A percentile compares a stretch with the other conserved stretches of the same genome.
Conservation (phyloP, 2,113 vertebrate species). For the Erpornis zantholeuca region DNA sequence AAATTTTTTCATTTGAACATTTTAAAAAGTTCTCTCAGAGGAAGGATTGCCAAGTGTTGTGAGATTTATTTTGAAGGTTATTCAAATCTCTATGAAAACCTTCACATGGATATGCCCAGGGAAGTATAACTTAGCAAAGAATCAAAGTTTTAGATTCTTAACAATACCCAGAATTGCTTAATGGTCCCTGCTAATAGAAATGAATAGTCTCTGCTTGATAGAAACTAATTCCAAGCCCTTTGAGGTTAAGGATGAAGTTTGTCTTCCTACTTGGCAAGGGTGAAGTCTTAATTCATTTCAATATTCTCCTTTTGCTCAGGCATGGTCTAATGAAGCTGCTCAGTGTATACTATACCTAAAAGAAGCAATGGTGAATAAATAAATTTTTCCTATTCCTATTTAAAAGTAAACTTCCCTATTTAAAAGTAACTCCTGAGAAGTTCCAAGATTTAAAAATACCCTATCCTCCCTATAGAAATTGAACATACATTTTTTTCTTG, state of each 20-base stretch:
- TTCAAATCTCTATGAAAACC: neutral
- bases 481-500: neutral
- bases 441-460: neutral
- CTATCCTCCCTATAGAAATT: neutral
- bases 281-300: neutral
- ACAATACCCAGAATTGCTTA: neutral
- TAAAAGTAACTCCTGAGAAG: neutral
- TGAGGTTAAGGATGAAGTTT: neutral
- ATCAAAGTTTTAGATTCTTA: neutral
- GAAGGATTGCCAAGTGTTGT: neutral
- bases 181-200: neutral
- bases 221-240: neutral
- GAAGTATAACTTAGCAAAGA: neutral
- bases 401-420: neutral
- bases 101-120: neutral
- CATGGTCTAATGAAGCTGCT: neutral
- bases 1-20: neutral
- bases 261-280: neutral
- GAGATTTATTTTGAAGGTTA: neutral
- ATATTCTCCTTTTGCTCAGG: neutral
- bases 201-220: neutral
- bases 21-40: neutral
- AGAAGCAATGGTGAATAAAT: neutral
- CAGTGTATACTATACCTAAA: neutral
- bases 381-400: neutral